Percentiles rank a stretch among this genome's conserved stretches.
Conservation (phyloP, 2,888 invertebrate species). For the Hyles lineata region DNA sequence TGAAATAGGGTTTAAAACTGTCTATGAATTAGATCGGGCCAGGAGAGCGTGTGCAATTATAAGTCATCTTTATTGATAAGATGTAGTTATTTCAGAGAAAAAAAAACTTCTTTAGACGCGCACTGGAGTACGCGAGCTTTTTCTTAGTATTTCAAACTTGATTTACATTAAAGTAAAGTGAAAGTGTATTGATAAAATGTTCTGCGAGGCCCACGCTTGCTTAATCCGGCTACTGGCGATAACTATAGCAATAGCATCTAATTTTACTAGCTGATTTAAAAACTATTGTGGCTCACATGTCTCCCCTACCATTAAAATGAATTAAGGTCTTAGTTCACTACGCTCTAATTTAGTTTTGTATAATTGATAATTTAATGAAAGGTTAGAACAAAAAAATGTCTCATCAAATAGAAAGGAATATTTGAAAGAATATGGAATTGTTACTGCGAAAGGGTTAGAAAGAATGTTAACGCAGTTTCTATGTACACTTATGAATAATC, state of each 20-base stretch:
- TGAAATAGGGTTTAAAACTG: too few relatives aligned
- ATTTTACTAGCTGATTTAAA: too few relatives aligned
- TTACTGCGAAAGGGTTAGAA: neutral
- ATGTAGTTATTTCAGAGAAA: neutral
- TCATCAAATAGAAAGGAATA: neutral
- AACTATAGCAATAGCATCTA: too few relatives aligned
- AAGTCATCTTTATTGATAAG: neutral
- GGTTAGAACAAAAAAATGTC: neutral
- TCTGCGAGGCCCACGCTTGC: too few relatives aligned
- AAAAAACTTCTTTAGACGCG: too few relatives aligned
- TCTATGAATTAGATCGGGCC: neutral
- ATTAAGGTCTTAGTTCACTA: neutral
- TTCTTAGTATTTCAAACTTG: too few relatives aligned
- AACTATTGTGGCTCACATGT: neutral
- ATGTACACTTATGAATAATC: slow-evolving; percentile 5
- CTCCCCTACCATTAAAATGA: neutral
- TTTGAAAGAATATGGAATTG: neutral
- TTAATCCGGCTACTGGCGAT: too few relatives aligned
- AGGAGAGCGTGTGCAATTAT: neutral
- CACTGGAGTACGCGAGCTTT: too few relatives aligned
- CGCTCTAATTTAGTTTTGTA: too few relatives aligned
- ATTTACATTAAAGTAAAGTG: too few relatives aligned
- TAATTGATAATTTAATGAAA: too few relatives aligned
- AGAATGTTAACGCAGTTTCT: neutral
- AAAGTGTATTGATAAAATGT: too few relatives aligned